Percentiles rank a stretch among this genome's conserved stretches.
Evolutionary conservation across 2,888 invertebrate genomes (phyloP).

Genomic region (Aleiodes leptofemur): DNA sequence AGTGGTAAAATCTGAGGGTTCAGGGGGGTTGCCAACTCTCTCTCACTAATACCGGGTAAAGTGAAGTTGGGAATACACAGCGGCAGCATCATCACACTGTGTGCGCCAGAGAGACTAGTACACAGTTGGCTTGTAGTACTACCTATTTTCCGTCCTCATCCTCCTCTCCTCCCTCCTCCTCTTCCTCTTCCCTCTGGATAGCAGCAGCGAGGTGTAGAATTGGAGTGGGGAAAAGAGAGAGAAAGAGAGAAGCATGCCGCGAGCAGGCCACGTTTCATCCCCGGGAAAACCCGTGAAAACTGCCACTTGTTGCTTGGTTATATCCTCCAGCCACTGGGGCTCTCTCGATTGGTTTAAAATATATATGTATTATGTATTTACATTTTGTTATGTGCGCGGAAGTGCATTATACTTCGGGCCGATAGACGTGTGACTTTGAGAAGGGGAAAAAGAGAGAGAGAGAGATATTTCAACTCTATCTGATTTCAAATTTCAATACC

Average conservation of each 20-base stretch:
- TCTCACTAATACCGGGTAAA: conserved; percentile 18
- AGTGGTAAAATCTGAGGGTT: conserved; percentile 41
- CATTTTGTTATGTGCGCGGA: conserved; percentile 25
- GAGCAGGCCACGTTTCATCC: conserved; percentile 66
- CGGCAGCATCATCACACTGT: neutral
- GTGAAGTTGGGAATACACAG: conserved; percentile 27
- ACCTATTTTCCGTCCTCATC: neutral
- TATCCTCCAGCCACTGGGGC: conserved; percentile 54
- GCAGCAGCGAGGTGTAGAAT: conserved; percentile 21
- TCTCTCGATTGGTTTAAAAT: conserved; percentile 35
- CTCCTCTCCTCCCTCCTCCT: too few relatives aligned
- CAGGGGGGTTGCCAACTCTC: conserved; percentile 36
- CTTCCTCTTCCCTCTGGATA: neutral
- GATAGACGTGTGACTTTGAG: conserved; percentile 23
- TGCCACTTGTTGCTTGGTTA: conserved; percentile 74
- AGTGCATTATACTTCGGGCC: conserved; percentile 29
- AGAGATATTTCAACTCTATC: neutral
- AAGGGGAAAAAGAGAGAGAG: neutral
- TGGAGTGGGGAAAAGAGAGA: conserved; percentile 32
- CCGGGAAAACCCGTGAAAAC: conserved; percentile 75
- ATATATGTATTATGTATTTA: conserved; percentile 37
- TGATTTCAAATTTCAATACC: too few relatives aligned
- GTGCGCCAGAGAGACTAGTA: conserved; percentile 8
- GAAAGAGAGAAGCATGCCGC: conserved; percentile 37
- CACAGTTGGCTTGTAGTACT: conserved; percentile 18